A percentile compares a stretch with the other conserved stretches of the same genome.
Evolutionary conservation across 1,140 invertebrate species (phyloP).

Genomic region (Tetramorium alpestre): DNA sequence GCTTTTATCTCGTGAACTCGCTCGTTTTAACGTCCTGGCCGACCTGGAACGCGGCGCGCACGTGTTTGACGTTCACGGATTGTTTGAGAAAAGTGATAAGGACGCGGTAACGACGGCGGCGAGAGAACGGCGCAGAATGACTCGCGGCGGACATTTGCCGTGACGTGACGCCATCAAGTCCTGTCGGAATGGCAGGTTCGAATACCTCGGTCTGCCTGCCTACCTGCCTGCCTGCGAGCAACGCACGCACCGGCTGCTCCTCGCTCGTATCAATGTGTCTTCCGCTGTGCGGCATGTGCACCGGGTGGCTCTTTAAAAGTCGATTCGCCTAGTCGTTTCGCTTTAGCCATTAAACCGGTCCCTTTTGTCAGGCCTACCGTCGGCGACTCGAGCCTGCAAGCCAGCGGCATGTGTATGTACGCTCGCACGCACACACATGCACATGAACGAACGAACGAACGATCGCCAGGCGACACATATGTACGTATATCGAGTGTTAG

Average conservation of each 20-base stretch:
- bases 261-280: constrained; percentile 40
- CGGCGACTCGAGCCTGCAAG: not conserved
- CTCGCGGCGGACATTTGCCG: constrained; percentile 28
- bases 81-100: constrained; percentile 54
- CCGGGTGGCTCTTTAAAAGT: constrained; percentile 52
- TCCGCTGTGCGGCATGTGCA: constrained; percentile 11
- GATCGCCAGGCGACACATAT: not conserved
- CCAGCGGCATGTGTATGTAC: too few relatives aligned
- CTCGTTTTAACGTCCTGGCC: not conserved
- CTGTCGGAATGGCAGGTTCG: constrained; percentile 49
- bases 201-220: constrained; percentile 20
- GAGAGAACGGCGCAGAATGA: constrained; percentile 30
- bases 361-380: constrained; percentile 44
- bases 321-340: constrained; percentile 42
- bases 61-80: constrained; percentile 23
- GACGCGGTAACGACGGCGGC: constrained; percentile 3
- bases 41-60: not conserved
- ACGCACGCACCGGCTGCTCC: constrained; percentile 40
- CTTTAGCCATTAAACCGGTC: constrained; percentile 48
- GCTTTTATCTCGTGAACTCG: not conserved
- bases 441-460: not conserved
- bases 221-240: constrained; percentile 32
- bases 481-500: not conserved
- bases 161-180: constrained; percentile 52
- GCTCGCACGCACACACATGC: not conserved